Evolutionary conservation across 1,140 invertebrate genomes (phyloP).

Genomic region (Charaxes varanes): DNA sequence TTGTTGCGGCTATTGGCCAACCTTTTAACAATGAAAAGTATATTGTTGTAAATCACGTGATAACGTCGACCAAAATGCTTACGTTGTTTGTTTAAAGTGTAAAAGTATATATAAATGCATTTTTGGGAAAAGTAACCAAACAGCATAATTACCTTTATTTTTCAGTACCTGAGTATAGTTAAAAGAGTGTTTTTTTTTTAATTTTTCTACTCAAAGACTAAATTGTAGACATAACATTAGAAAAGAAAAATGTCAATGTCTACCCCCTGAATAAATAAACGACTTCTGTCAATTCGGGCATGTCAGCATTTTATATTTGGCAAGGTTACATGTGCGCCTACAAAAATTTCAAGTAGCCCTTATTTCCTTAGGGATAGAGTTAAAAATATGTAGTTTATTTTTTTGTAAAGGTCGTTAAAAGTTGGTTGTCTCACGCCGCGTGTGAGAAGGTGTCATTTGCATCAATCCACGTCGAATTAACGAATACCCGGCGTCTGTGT

Average conservation of each 20-base stretch:
- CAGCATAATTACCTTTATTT: too few relatives aligned
- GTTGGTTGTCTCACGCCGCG: conserved; percentile 22
- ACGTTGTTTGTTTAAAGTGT: too few relatives aligned
- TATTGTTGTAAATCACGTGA: too few relatives aligned
- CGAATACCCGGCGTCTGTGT: conserved; percentile 37
- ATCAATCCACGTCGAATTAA: conserved; percentile 61
- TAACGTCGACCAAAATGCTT: too few relatives aligned
- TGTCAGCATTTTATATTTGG: conserved; percentile 23
- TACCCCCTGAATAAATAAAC: conserved; percentile 54
- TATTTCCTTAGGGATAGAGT: conserved; percentile 8
- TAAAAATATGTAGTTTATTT: conserved; percentile 12
- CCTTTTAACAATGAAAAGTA: too few relatives aligned
- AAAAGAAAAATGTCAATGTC: conserved; percentile 32
- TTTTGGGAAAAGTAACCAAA: too few relatives aligned
- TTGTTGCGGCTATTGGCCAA: too few relatives aligned
- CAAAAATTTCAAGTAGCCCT: neutral
- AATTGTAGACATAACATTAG: conserved; percentile 30
- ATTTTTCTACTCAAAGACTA: conserved; percentile 10
- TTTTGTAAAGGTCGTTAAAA: conserved; percentile 4
- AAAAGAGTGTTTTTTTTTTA: too few relatives aligned
- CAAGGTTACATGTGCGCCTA: conserved; percentile 2
- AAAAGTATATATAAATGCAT: too few relatives aligned
- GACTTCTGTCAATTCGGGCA: conserved; percentile 41
- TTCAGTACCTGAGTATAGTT: too few relatives aligned
- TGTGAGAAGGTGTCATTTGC: conserved; percentile 59